Percentiles rank a stretch among this genome's conserved stretches.
Conservation (phyloP, 2,113 vertebrate species). For the Budorcas taxicolor region DNA sequence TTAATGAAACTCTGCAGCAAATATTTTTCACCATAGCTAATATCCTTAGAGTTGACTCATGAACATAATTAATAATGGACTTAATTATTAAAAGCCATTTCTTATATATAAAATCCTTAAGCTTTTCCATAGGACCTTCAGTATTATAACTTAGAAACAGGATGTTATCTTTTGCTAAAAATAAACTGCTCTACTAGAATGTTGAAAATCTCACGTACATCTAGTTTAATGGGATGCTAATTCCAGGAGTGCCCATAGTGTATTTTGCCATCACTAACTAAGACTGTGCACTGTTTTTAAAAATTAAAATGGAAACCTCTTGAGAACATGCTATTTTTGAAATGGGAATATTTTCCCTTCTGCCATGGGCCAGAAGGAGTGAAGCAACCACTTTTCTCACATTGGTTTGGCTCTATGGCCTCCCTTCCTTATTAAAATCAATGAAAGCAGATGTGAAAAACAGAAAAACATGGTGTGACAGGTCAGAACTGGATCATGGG, state of each 20-base stretch:
- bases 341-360: slow-evolving; percentile 53
- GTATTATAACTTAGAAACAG: slow-evolving; percentile 13
- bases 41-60: slow-evolving; percentile 9
- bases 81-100: slow-evolving; percentile 26
- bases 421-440: slow-evolving; percentile 55
- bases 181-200: not conserved
- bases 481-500: not conserved
- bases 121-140: slow-evolving; percentile 6
- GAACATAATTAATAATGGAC: slow-evolving; percentile 23
- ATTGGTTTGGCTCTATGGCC: slow-evolving; percentile 32
- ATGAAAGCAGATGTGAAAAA: slow-evolving; percentile 48
- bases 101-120: slow-evolving; percentile 7
- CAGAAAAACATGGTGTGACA: slow-evolving; percentile 46
- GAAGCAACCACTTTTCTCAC: slow-evolving; percentile 44
- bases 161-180: slow-evolving; percentile 30
- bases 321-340: slow-evolving; percentile 56
- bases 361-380: slow-evolving; percentile 44
- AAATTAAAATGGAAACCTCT: slow-evolving; percentile 53
- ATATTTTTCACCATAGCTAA: slow-evolving; percentile 16
- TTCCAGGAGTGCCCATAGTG: slow-evolving; percentile 23
- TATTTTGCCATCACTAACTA: slow-evolving; percentile 41
- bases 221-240: slow-evolving; percentile 15
- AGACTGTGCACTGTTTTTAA: slow-evolving; percentile 26
- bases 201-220: not conserved
- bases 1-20: not conserved